Base-by-base conservation (phyloP, 2,113 vertebrate species). In the Poeciliopsis retropinna region DNA sequence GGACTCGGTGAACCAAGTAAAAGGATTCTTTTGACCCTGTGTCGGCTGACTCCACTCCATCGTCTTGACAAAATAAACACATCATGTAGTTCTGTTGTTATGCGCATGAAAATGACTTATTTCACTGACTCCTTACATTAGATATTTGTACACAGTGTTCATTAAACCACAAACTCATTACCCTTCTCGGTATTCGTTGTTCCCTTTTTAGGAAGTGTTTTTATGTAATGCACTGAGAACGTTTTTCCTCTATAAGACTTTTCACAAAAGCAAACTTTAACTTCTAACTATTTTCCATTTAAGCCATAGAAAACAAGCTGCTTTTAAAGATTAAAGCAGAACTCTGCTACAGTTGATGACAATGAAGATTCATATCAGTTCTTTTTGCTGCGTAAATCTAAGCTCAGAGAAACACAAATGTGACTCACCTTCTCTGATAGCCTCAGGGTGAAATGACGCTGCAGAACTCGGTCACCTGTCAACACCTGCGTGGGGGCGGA, bases 1-100 rank as follows among this genome's bases (percentile, higher is more conserved):
- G 9, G 88, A 93, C 62, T 92, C 76, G 27, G 80, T 82, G n/a
- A 96, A 95, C 95, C 95, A 96, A 85, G 64, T 71, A 34, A 92
- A 60, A 19, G 88, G 63, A 11, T 90, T 63, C 7, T 41, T 66
- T 14, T 73, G 84, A 75, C 51, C 78, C 6, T 70, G 67, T 41
- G 70, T 41, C 1, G 39, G 13, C 44, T 73, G 72, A 34, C 57
- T 73, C 39, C 25, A 57, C 44, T 93, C 90, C 93, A 93, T 94
- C 37, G 27, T 82, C 57, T 44, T 34, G 62, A 10, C 37, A 71
- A 15, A 67, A 67, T n/a, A 39, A 29, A 34, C 2, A 3, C 8
- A 17, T 78, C 32, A 73, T 70, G 76, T 28, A 71, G 67, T 65
- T 68, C 14, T 44, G 31, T 22, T 37, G 25, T 9, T 19, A 64